Evolutionary conservation across 1,140 invertebrate species (phyloP), one percentile per base, ranked within the genome.

Genomic region (Maconellicoccus hirsutus): DNA sequence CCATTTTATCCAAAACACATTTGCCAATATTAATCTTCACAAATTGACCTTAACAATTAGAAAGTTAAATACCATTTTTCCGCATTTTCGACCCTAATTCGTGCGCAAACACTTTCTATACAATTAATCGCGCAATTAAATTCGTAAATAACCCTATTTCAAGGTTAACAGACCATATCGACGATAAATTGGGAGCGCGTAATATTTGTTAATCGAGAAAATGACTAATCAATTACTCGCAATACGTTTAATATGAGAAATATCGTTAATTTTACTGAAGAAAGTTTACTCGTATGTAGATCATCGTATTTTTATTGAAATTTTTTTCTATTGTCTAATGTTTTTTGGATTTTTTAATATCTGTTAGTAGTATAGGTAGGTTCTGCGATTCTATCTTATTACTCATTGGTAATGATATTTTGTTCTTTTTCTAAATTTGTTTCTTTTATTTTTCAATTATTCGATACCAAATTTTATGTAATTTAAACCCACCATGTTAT

Each of bases 41-140:
- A 52, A 52, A 52, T 52, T 52, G 42, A 52, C 42, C 42, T 16
- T 52, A 14, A 16, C n/a, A 14, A 16, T 52, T 14, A 52, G 42
- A 52, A 52, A 52, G 42, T 52, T 52, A 52, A 19, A 52, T 16
- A 19, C n/a, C 2, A 52, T 16, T 52, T 16, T 52, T 52, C n/a
- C 42, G n/a, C 12, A 3, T 52, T 52, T 52, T 52, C 42, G 12
- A 52, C 42, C 42, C 42, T 52, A 52, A 52, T 52, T 52, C n/a
- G n/a, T 8, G n/a, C 42, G 10, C 42, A 6, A 19, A 19, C 42
- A 52, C 42, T 52, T 52, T 52, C 42, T 52, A 52, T 16, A 52
- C 42, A 52, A 52, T 52, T 52, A 52, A 52, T 52, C 42, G 42
- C 42, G 42, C 42, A 52, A 52, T 52, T 52, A 52, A 52, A 52